phyloP scores from a whole-genome alignment of 2,113 vertebrate genomes.

The Phainopepla nitens region DNA sequence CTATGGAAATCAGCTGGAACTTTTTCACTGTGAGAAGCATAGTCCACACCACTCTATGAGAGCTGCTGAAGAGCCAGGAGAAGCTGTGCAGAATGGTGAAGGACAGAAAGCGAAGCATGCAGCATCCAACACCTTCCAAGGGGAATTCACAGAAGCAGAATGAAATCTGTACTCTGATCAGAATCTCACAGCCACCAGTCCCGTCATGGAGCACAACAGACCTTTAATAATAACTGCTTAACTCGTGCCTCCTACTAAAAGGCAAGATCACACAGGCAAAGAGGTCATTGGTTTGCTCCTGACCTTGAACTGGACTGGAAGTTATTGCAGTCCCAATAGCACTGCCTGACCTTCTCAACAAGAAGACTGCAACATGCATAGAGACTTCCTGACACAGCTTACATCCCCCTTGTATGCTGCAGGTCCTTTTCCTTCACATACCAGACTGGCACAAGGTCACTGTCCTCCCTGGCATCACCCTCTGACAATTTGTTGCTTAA shows the following conservation, averaged over 20 bases:
- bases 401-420: fast-evolving
- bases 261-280: neutral
- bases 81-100: neutral
- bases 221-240: neutral
- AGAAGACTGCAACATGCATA: neutral
- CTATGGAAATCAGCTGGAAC: neutral
- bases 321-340: neutral
- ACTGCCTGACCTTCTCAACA: neutral
- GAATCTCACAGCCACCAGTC: neutral
- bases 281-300: neutral
- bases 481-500: neutral
- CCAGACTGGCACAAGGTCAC: neutral
- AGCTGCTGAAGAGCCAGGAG: neutral
- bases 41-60: neutral
- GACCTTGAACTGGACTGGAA: neutral
- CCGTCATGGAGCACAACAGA: neutral
- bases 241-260: neutral
- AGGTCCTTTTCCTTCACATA: neutral
- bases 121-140: neutral
- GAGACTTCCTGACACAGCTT: neutral
- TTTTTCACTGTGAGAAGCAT: neutral
- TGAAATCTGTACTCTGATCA: neutral
- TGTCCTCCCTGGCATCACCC: neutral
- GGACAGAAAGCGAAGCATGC: neutral
- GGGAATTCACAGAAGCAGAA: neutral